These are phyloP conservation scores for Xyrauchen texanus DNA, from an alignment of 2,113 vertebrate species.

Conservation along the genomic window DNA sequence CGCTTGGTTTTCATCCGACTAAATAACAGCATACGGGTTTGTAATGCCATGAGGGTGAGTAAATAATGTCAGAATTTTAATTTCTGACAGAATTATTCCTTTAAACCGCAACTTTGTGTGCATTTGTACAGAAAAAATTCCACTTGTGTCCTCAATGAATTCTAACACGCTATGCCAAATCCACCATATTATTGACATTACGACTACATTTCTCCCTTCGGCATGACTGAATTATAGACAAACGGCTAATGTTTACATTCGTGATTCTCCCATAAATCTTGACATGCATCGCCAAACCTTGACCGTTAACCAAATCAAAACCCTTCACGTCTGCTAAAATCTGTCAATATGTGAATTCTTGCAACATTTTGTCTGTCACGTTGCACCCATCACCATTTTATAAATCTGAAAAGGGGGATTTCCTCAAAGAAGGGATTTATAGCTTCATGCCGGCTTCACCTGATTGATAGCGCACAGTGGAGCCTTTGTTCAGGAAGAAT, in stretches of 20 bases:
- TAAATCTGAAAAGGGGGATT: slow-evolving; percentile 69
- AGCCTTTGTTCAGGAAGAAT: slow-evolving; percentile 77
- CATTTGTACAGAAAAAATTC: neutral
- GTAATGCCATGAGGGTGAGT: no score
- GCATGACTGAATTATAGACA: slow-evolving; percentile 30
- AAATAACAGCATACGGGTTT: no score
- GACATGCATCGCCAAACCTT: slow-evolving; percentile 2
- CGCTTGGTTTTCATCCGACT: no score
- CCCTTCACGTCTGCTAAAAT: slow-evolving; percentile 31
- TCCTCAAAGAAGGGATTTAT: slow-evolving; percentile 72
- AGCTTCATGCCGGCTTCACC: slow-evolving; percentile 70
- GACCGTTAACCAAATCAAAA: slow-evolving; percentile 22
- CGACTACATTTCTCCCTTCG: slow-evolving; percentile 5
- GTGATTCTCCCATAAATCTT: slow-evolving; percentile 28
- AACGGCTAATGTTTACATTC: slow-evolving; percentile 34
- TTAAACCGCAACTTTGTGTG: neutral
- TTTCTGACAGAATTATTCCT: neutral
- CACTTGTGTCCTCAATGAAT: slow-evolving; percentile 2
- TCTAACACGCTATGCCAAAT: slow-evolving; percentile 6
- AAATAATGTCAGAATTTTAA: no score
- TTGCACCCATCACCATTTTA: slow-evolving; percentile 51
- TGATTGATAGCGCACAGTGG: slow-evolving; percentile 77
- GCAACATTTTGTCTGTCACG: slow-evolving; percentile 39
- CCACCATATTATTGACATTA: slow-evolving; percentile 24
- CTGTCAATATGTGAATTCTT: no score